A percentile compares a stretch with the other conserved stretches of the same genome.
Evolutionary conservation across 2,888 invertebrate genomes (phyloP).

Genomic region (Laspeyria flexula): DNA sequence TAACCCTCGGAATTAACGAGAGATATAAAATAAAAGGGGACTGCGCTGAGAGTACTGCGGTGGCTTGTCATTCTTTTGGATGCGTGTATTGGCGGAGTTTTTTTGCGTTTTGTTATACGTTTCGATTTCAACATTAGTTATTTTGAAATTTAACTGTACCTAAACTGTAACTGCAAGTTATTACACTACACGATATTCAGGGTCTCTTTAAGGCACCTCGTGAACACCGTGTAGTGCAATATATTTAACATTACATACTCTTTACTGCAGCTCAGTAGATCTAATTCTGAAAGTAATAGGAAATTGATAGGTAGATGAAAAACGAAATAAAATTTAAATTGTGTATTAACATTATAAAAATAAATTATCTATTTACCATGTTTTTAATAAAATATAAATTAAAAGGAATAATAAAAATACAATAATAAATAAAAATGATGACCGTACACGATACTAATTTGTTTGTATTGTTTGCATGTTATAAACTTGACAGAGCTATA

Average conservation of each 20-base stretch:
- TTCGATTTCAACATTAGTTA: background rate
- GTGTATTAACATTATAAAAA: background rate
- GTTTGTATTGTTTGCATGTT: background rate
- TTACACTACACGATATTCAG: too few species aligned
- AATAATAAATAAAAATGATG: slow-evolving; percentile 13
- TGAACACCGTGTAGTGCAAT: too few species aligned
- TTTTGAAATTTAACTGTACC: too few species aligned
- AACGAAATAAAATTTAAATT: too few species aligned
- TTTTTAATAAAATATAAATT: slow-evolving; percentile 1
- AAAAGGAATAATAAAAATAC: slow-evolving; percentile 7
- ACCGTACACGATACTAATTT: slow-evolving; percentile 10
- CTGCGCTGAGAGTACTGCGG: slow-evolving; percentile 56
- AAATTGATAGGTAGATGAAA: too few species aligned
- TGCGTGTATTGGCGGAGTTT: slow-evolving; percentile 39
- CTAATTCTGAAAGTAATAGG: too few species aligned
- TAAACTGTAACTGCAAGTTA: too few species aligned
- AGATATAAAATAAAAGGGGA: slow-evolving; percentile 72
- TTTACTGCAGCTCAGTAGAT: too few species aligned
- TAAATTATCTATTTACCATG: background rate
- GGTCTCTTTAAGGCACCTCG: too few species aligned
- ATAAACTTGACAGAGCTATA: slow-evolving; percentile 3
- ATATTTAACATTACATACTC: too few species aligned
- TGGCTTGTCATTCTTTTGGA: slow-evolving; percentile 60
- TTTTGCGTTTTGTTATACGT: slow-evolving; percentile 18
- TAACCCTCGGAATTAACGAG: slow-evolving; percentile 85